Base-by-base conservation (phyloP, 1,140 invertebrate species). In the Myzus persicae region DNA sequence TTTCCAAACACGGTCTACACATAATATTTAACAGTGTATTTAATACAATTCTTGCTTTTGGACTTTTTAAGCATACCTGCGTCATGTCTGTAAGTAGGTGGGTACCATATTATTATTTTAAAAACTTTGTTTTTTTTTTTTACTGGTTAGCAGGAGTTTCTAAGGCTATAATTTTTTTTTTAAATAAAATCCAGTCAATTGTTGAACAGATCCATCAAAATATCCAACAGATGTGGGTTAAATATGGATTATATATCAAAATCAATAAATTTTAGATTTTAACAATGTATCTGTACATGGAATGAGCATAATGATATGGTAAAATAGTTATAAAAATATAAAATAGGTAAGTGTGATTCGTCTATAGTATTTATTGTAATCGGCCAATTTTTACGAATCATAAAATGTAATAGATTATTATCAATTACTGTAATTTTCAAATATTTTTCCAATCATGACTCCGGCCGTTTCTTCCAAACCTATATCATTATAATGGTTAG, bases 51-150 rank as follows among this genome's bases (percentile, higher is more conserved):
- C 6, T 3, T 67, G 59, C 14, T 67, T 67, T n/a, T n/a, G 48
- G 48, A 51, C 22, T 51, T 51, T 51, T 51, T 51, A 51, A 51
- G 48, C 48, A 51, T 51, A 51, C 46, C 1, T 46, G 0, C 1
- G 14, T 18, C 18, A 2, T 48, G 3, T 18, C 46, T 18, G 2
- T 2, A 11, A 26, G 0, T 26, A 0, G 6, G 31, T n/a, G n/a
- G n/a, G n/a, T n/a, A n/a, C n/a, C n/a, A n/a, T n/a, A n/a, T n/a
- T n/a, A n/a, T n/a, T n/a, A n/a, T n/a, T n/a, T n/a, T n/a, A n/a
- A n/a, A n/a, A n/a, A n/a, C n/a, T n/a, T n/a, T n/a, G n/a, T n/a
- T n/a, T n/a, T n/a, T 9, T 31, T 67, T 67, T 67, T 67, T 4
- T 67, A 14, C 9, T 4, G 7, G 26, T 54, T 9, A 9, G 9